Conservation (phyloP, 2,797 vertebrate species). For the Prionace glauca region DNA sequence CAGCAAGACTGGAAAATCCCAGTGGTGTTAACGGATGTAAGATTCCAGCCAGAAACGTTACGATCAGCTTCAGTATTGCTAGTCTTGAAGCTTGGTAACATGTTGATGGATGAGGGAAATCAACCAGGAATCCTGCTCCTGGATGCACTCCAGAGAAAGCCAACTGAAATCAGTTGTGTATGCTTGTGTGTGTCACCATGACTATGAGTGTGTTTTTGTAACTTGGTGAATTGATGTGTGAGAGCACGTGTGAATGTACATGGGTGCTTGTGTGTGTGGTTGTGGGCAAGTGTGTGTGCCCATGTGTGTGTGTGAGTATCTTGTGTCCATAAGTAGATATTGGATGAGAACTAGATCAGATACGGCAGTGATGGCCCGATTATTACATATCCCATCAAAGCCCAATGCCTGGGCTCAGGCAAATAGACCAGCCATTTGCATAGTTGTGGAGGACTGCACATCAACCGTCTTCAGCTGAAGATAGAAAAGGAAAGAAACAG, state of each 20-base stretch:
- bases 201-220: conserved; percentile 21
- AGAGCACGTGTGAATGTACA: neutral
- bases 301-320: neutral
- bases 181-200: neutral
- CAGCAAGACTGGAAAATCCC: no score
- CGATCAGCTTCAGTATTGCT: neutral
- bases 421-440: neutral
- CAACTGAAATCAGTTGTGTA: neutral
- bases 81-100: neutral
- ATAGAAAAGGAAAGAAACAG: neutral
- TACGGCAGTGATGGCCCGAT: neutral
- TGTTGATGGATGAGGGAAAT: neutral
- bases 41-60: neutral
- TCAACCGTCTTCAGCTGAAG: neutral
- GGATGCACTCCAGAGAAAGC: no score
- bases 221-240: neutral
- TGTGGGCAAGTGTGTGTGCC: neutral
- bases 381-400: neutral
- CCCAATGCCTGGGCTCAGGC: neutral
- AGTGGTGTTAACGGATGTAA: no score
- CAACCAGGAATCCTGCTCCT: no score
- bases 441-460: neutral
- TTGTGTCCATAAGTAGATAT: neutral
- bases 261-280: neutral
- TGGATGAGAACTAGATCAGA: neutral